phyloP scores from a whole-genome alignment of 2,888 invertebrate genomes.

The Cheilosia vulpina region DNA sequence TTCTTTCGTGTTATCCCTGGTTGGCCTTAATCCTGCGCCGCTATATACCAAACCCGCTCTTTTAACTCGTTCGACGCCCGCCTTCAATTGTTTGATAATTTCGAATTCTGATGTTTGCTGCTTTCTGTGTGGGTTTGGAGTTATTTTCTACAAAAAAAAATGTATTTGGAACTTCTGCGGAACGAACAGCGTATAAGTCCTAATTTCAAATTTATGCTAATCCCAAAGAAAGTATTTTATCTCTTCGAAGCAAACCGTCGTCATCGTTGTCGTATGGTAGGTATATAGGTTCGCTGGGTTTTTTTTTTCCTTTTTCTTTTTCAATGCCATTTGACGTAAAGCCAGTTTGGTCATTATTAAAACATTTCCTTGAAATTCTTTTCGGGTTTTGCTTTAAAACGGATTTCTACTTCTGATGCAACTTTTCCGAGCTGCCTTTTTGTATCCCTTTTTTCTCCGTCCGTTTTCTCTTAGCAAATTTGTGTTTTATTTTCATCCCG shows the following conservation, averaged over 20 bases:
- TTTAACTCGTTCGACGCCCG: constrained; percentile 25
- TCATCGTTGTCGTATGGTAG: not conserved
- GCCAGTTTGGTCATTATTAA: constrained; percentile 65
- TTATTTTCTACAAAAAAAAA: not conserved
- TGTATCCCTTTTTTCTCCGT: constrained; percentile 23
- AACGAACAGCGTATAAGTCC: constrained; percentile 53
- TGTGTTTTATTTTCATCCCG: constrained; percentile 60
- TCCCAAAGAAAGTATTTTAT: constrained; percentile 60
- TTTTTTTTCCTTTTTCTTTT: not conserved
- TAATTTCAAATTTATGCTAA: constrained; percentile 73
- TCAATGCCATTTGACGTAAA: constrained; percentile 50
- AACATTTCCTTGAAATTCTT: constrained; percentile 60
- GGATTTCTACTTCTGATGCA: constrained; percentile 17
- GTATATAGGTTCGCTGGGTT: not conserved
- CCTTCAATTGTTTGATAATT: constrained; percentile 69
- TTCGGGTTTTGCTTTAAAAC: constrained; percentile 33
- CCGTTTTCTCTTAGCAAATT: constrained; percentile 18
- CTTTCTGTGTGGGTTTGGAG: constrained; percentile 10
- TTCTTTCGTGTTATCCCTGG: constrained; percentile 43
- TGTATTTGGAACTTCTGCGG: constrained; percentile 26
- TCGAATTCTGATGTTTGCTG: constrained; percentile 64
- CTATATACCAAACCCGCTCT: not conserved
- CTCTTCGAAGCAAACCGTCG: constrained; percentile 34
- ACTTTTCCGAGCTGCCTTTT: constrained; percentile 10
- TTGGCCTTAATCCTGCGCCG: constrained; percentile 50